phyloP scores from a whole-genome alignment of 2,797 vertebrate genomes.

The Myotis findleyi region DNA sequence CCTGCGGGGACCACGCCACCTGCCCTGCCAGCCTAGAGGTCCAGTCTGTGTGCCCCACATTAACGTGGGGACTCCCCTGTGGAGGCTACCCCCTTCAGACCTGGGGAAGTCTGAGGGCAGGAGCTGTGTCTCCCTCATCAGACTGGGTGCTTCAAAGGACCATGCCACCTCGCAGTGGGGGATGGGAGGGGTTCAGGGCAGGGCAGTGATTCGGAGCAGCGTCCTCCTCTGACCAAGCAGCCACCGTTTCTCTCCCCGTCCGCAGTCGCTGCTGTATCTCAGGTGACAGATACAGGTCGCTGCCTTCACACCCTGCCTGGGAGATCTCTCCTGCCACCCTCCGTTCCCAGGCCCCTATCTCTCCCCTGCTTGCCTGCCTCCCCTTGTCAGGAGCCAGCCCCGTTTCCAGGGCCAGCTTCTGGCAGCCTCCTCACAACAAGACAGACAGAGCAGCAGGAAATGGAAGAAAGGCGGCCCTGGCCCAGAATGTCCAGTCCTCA shows the following conservation, averaged over 20 bases:
- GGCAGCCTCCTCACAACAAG: neutral
- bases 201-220: no score
- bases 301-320: slow-evolving; percentile 47
- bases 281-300: slow-evolving; percentile 74
- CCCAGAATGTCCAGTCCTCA: neutral
- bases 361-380: neutral
- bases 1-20: neutral
- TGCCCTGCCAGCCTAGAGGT: neutral
- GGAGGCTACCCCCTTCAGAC: neutral
- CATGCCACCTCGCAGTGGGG: neutral
- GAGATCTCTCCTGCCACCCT: slow-evolving; percentile 75
- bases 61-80: neutral
- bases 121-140: neutral
- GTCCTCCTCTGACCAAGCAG: neutral
- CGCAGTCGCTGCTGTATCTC: neutral
- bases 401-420: neutral
- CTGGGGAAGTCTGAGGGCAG: neutral
- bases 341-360: slow-evolving; percentile 12
- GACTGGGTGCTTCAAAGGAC: neutral
- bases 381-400: slow-evolving; percentile 56
- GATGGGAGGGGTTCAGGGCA: neutral
- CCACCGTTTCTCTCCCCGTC: neutral
- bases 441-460: neutral
- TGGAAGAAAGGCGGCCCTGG: neutral
- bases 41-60: neutral